These are phyloP conservation scores for Coelopa frigida DNA, from an alignment of 1,140 invertebrate genomes.

Conservation along the genomic window DNA sequence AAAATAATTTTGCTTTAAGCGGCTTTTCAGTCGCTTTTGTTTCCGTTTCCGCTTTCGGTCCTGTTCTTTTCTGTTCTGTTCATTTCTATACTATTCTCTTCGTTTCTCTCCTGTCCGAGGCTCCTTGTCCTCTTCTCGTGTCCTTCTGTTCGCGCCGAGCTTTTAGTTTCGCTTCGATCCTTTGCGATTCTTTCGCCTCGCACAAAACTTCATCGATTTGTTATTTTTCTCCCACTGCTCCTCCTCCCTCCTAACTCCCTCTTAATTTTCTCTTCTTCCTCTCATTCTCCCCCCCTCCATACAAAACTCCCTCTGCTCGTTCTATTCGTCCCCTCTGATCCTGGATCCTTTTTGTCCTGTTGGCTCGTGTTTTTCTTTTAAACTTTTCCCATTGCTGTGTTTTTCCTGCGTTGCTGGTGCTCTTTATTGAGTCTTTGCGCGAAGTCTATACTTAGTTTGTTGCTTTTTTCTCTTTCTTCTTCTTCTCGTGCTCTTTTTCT, in stretches of 20 bases:
- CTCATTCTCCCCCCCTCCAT: no score
- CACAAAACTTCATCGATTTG: slow-evolving; percentile 28
- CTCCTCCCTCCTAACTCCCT: background rate
- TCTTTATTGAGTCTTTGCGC: no score
- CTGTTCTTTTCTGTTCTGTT: background rate
- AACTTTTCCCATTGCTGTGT: slow-evolving; percentile 28
- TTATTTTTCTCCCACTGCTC: slow-evolving; percentile 24
- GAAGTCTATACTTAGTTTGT: no score
- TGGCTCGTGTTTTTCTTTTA: slow-evolving; percentile 35
- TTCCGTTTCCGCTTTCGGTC: slow-evolving; percentile 8
- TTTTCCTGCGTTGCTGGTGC: slow-evolving; percentile 5
- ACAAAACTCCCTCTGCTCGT: no score
- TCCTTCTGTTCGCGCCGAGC: background rate
- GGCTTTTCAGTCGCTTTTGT: slow-evolving; percentile 29
- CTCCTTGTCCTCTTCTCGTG: background rate
- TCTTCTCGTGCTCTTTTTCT: slow-evolving; percentile 5
- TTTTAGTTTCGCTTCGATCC: slow-evolving; percentile 5
- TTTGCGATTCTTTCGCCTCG: background rate
- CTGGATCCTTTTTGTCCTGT: no score
- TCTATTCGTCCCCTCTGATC: no score
- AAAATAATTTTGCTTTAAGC: slow-evolving; percentile 45
- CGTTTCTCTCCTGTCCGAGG: background rate
- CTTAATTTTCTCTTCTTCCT: background rate
- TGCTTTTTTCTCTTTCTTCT: slow-evolving; percentile 14
- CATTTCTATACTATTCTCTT: background rate